Conservation (phyloP, 2,888 invertebrate species). For the Troides helena region DNA sequence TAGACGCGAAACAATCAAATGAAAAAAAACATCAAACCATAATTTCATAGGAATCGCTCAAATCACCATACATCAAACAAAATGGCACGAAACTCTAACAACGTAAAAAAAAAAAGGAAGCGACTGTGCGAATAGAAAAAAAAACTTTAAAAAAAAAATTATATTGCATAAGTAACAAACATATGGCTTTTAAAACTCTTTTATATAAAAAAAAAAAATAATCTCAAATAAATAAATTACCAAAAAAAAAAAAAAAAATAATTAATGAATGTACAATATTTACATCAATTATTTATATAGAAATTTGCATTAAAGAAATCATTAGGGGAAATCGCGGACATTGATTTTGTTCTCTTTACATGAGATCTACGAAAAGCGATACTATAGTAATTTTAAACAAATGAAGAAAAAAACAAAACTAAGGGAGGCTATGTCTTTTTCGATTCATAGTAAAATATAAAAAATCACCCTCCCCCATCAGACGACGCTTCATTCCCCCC, state of each 20-base stretch:
- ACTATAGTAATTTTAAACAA: conserved; percentile 54
- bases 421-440: conserved; percentile 70
- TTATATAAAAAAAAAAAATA: conserved; percentile 57
- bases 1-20: conserved; percentile 47
- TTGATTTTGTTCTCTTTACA: conserved; percentile 32
- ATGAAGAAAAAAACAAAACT: conserved; percentile 43
- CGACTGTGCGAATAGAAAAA: conserved; percentile 36
- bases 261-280: conserved; percentile 76
- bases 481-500: conserved; percentile 67
- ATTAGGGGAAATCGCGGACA: conserved; percentile 54
- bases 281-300: conserved; percentile 75
- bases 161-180: conserved; percentile 66
- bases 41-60: conserved; percentile 57
- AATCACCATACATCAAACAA: conserved; percentile 53
- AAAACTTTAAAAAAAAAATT: conserved; percentile 38
- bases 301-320: conserved; percentile 56
- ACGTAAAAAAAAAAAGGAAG: conserved; percentile 45
- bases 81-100: conserved; percentile 64
- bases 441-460: conserved; percentile 79
- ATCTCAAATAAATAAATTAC: conserved; percentile 75
- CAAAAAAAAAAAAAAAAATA: conserved; percentile 47
- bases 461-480: conserved; percentile 53
- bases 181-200: conserved; percentile 65
- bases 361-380: conserved; percentile 66
- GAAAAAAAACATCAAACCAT: conserved; percentile 40